Conservation (phyloP, 2,113 vertebrate species). For the Solea solea region DNA sequence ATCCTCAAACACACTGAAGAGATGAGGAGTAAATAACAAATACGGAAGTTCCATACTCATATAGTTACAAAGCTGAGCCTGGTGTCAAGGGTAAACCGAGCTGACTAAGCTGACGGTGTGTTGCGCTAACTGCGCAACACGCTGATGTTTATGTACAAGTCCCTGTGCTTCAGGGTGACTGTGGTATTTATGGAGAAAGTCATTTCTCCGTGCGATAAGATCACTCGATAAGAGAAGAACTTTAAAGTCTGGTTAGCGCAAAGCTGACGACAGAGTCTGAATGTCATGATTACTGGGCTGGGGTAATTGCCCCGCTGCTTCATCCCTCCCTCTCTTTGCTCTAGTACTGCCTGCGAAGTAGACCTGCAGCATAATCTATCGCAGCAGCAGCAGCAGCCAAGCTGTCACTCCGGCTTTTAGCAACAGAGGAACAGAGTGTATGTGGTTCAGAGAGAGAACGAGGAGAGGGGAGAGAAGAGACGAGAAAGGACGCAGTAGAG, state of each 20-base stretch:
- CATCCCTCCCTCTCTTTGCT: conserved; percentile 57
- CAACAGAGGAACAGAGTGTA: conserved; percentile 53
- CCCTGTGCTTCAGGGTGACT: conserved; percentile 25
- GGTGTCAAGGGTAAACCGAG: conserved; percentile 43
- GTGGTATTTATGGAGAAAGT: conserved; percentile 44
- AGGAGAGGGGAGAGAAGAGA: not conserved
- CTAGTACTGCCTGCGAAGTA: conserved; percentile 66
- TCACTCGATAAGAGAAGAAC: conserved; percentile 46
- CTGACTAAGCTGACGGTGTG: conserved; percentile 48
- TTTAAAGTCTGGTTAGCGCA: conserved; percentile 60
- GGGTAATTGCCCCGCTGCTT: conserved; percentile 66
- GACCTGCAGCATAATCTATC: conserved; percentile 78
- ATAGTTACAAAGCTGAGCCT: conserved; percentile 30
- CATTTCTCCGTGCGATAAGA: conserved; percentile 48
- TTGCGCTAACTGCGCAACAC: conserved; percentile 20
- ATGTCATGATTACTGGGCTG: conserved; percentile 69
- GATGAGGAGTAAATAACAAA: conserved; percentile 23
- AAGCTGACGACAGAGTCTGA: conserved; percentile 55
- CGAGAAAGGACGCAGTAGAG: conserved; percentile 38
- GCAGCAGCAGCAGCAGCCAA: conserved; percentile 64
- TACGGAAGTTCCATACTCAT: not conserved
- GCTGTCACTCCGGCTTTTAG: conserved; percentile 74
- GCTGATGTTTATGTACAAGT: conserved; percentile 57
- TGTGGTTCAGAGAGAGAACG: conserved; percentile 45
- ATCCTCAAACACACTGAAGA: conserved; percentile 6